A percentile compares a stretch with the other conserved stretches of the same genome.
Evolutionary conservation across 2,797 vertebrate species (phyloP).

Genomic region (Xiphorhynchus erythropygius): DNA sequence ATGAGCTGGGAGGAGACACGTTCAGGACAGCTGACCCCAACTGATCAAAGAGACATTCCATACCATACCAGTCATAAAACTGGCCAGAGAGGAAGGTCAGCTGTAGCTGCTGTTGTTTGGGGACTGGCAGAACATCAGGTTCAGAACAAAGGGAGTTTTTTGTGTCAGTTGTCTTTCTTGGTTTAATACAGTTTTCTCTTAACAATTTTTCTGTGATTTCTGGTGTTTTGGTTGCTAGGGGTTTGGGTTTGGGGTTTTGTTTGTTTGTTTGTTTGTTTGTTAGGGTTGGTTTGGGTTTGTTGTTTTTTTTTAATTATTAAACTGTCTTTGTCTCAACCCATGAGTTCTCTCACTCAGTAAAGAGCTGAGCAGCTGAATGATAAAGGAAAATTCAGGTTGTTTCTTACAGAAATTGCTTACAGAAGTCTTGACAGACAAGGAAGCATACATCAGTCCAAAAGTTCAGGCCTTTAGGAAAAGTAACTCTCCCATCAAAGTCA

Average conservation of each 20-base stretch:
- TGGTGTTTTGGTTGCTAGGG: background rate
- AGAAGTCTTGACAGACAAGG: background rate
- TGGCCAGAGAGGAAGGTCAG: background rate
- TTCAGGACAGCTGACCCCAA: background rate
- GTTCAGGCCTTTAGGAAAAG: background rate
- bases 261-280: too few species aligned
- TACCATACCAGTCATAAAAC: background rate
- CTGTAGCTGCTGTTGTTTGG: fast-evolving
- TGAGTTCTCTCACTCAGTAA: background rate
- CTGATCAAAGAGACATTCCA: background rate
- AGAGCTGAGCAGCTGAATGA: fast-evolving
- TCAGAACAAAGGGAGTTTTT: fast-evolving
- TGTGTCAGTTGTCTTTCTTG: background rate
- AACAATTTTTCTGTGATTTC: background rate
- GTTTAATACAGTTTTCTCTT: background rate
- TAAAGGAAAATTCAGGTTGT: background rate
- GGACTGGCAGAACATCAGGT: background rate
- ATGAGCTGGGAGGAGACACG: fast-evolving
- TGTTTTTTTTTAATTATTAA: background rate
- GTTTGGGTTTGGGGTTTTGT: too few species aligned
- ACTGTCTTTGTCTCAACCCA: background rate
- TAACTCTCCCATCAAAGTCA: background rate
- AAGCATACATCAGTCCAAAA: background rate
- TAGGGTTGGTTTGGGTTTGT: too few species aligned
- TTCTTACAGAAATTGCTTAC: background rate